Conservation (phyloP, 2,113 vertebrate species). For the Ammodramus savannarum region DNA sequence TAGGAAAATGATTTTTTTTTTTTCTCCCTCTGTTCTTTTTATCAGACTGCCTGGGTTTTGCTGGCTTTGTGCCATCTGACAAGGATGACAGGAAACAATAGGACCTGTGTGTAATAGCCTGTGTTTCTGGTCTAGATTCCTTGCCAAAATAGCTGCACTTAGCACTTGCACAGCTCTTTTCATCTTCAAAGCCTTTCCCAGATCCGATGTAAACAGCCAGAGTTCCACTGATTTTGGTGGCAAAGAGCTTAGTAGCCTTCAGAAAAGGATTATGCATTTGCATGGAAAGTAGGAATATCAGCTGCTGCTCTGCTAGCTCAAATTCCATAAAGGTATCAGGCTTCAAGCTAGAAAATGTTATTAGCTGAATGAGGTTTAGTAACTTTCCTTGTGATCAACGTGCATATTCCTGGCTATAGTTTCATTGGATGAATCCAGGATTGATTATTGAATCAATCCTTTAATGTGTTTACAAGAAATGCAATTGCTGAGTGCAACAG, state of each 20-base stretch:
- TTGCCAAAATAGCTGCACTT: conserved; percentile 47
- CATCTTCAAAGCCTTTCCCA: conserved; percentile 57
- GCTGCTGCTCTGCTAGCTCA: not conserved
- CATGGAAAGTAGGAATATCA: conserved; percentile 6
- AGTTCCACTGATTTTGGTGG: conserved; percentile 41
- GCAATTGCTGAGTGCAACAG: not conserved
- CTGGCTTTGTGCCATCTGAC: conserved; percentile 25
- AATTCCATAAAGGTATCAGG: not conserved
- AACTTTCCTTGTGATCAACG: not conserved
- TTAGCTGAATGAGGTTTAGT: not conserved
- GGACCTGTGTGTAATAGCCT: not conserved
- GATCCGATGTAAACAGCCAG: not conserved
- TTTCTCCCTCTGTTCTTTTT: not conserved
- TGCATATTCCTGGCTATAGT: not conserved
- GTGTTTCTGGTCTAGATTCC: not conserved
- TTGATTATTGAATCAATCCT: not conserved
- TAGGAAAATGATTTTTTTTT: not conserved
- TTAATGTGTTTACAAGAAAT: conserved; percentile 5
- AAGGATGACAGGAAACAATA: conserved; percentile 26
- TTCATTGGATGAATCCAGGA: not conserved
- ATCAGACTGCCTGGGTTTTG: not conserved
- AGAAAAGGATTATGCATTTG: conserved; percentile 50
- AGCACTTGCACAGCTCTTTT: conserved; percentile 17
- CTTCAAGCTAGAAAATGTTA: not conserved
- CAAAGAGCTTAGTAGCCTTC: conserved; percentile 34